phyloP scores from a whole-genome alignment of 2,888 invertebrate genomes.

The Theretra japonica region DNA sequence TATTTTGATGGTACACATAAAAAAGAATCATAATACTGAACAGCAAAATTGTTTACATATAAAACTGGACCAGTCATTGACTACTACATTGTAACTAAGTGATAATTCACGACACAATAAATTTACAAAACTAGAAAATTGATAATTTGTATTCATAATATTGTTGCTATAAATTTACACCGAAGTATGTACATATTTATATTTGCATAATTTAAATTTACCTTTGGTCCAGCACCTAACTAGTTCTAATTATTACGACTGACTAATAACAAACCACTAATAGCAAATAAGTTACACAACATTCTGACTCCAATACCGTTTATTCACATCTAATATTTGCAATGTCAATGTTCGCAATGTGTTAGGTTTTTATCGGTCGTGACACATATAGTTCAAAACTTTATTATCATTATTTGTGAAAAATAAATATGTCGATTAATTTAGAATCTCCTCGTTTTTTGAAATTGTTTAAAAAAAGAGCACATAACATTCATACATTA shows the following conservation, averaged over 20 bases:
- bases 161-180: neutral
- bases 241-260: slow-evolving; percentile 1
- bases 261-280: neutral
- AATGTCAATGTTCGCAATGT: slow-evolving; percentile 4
- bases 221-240: neutral
- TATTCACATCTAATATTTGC: neutral
- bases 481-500: too few relatives aligned
- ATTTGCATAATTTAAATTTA: neutral
- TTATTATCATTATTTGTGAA: too few relatives aligned
- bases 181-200: slow-evolving; percentile 4
- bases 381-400: neutral
- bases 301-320: neutral
- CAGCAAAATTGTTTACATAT: neutral
- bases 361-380: neutral
- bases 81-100: neutral
- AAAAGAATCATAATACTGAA: too few relatives aligned
- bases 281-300: neutral
- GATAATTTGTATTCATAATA: neutral
- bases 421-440: too few relatives aligned
- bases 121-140: neutral
- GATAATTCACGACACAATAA: neutral
- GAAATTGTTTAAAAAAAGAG: too few relatives aligned
- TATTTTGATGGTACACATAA: too few relatives aligned
- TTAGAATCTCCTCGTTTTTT: too few relatives aligned
- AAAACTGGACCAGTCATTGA: slow-evolving; percentile 2